Percentiles rank a stretch among this genome's conserved stretches.
phyloP scores from a whole-genome alignment of 2,888 invertebrate species.

The Polydrusus cervinus region DNA sequence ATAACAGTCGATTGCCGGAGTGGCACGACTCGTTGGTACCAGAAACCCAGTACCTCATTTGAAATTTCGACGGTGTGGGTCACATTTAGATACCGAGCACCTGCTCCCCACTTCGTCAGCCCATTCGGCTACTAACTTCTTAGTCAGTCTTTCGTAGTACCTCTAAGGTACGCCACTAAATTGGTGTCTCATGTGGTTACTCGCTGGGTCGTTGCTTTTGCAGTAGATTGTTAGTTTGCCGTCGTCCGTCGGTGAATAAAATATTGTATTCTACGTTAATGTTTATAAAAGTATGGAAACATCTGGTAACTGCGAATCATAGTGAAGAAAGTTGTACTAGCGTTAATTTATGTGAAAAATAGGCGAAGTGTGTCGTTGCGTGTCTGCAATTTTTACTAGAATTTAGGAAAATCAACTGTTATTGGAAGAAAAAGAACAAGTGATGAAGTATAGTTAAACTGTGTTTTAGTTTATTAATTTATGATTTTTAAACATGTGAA shows the following conservation, averaged over 20 bases:
- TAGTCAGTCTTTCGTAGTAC: slow-evolving; percentile 54
- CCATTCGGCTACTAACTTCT: slow-evolving; percentile 51
- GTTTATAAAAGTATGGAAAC: slow-evolving; percentile 41
- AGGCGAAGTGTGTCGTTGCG: slow-evolving; percentile 43
- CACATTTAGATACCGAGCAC: slow-evolving; percentile 54
- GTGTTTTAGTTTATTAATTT: slow-evolving; percentile 22
- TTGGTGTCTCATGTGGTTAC: slow-evolving; percentile 50
- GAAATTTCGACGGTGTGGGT: slow-evolving; percentile 55
- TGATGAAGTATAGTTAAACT: slow-evolving; percentile 35
- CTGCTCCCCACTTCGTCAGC: slow-evolving; percentile 53
- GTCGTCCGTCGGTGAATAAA: slow-evolving; percentile 40
- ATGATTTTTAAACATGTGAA: slow-evolving; percentile 32
- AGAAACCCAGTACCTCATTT: slow-evolving; percentile 50
- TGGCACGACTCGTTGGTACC: slow-evolving; percentile 48
- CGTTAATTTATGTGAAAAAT: slow-evolving; percentile 43
- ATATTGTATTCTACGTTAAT: slow-evolving; percentile 43
- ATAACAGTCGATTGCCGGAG: slow-evolving; percentile 41
- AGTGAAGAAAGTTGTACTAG: slow-evolving; percentile 36
- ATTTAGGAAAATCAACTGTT: slow-evolving; percentile 39
- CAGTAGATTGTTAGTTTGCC: slow-evolving; percentile 35
- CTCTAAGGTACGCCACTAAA: slow-evolving; percentile 51
- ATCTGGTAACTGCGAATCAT: slow-evolving; percentile 37
- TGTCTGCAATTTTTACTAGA: slow-evolving; percentile 32
- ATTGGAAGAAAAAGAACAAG: slow-evolving; percentile 26
- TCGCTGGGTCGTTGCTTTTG: slow-evolving; percentile 49